Percentiles rank a stretch among this genome's conserved stretches.
Conservation (phyloP, 1,140 invertebrate genomes). For the Ladona fulva region DNA sequence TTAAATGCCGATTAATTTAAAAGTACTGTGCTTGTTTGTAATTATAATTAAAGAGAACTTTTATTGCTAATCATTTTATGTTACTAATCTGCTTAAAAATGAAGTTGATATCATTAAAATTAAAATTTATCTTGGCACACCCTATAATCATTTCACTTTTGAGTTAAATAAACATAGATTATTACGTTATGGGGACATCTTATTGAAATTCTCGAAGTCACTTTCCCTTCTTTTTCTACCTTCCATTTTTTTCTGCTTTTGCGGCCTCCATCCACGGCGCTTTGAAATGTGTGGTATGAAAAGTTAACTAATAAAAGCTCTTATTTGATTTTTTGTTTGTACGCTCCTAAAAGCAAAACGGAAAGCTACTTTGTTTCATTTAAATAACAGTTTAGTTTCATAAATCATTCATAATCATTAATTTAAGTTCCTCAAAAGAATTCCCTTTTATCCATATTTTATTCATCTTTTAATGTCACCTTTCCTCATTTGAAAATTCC, state of each 20-base stretch:
- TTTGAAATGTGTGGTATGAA: conserved; percentile 10
- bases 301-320: background rate
- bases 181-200: background rate
- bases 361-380: background rate
- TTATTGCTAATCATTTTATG: too few species aligned
- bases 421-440: too few species aligned
- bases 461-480: background rate
- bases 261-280: conserved; percentile 2
- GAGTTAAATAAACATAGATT: background rate
- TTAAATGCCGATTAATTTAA: too few species aligned
- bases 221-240: background rate
- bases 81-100: too few species aligned
- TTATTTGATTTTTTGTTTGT: background rate
- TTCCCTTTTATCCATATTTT: background rate
- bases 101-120: too few species aligned
- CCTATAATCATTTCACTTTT: background rate
- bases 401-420: background rate
- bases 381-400: background rate
- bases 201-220: background rate
- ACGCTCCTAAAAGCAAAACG: background rate
- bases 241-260: conserved; percentile 10
- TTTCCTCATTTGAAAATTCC: background rate
- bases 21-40: too few species aligned
- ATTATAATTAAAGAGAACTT: too few species aligned
- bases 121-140: too few species aligned